Evolutionary conservation across 2,113 vertebrate species (phyloP).

Genomic region (Aviceda subcristata): DNA sequence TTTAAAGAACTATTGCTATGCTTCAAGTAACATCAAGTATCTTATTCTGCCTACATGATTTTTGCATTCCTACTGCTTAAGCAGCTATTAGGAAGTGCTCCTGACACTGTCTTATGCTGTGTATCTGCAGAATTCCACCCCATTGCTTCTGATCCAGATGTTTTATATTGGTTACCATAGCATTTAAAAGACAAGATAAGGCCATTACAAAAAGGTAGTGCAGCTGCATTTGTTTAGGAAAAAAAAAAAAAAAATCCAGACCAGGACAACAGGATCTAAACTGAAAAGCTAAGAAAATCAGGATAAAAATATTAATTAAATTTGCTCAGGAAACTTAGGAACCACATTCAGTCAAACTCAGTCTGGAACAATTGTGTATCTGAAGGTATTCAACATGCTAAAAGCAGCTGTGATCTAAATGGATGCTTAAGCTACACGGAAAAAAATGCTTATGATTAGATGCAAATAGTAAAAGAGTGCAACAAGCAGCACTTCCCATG

Average conservation of each 20-base stretch:
- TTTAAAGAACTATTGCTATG: neutral
- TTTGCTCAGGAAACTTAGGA: neutral
- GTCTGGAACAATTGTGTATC: neutral
- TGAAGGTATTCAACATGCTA: neutral
- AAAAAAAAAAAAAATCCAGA: neutral
- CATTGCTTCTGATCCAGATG: neutral
- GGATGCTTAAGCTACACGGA: neutral
- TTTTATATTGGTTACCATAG: neutral
- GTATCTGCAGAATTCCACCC: neutral
- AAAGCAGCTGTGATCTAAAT: neutral
- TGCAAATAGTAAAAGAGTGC: neutral
- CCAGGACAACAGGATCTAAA: neutral
- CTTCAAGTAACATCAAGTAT: conserved; percentile 11
- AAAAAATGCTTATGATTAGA: neutral
- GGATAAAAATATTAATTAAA: neutral
- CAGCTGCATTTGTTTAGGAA: neutral
- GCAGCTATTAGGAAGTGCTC: neutral
- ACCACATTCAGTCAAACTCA: neutral
- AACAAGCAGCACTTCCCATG: neutral
- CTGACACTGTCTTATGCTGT: neutral
- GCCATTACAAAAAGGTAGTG: neutral
- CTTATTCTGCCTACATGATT: neutral
- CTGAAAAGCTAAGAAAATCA: neutral
- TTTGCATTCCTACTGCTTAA: neutral
- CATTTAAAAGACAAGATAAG: neutral